phyloP scores from a whole-genome alignment of 1,140 invertebrate genomes.

The Tetramorium parvispinum region DNA sequence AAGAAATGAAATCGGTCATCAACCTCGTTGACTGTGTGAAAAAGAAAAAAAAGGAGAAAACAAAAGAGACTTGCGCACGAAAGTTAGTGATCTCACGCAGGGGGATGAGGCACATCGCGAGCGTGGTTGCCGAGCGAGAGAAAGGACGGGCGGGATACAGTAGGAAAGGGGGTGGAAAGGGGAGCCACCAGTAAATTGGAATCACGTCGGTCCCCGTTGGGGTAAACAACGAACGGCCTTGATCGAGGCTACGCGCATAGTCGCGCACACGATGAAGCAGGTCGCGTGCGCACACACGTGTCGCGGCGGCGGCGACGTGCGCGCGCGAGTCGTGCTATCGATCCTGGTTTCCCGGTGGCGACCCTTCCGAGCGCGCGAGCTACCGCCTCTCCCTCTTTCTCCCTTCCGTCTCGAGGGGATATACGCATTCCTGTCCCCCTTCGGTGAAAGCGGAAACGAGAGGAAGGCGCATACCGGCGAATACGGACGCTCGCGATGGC shows the following conservation, averaged over 20 bases:
- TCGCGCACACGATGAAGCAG: constrained; percentile 52
- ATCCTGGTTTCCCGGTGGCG: constrained; percentile 50
- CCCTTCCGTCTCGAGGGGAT: constrained; percentile 14
- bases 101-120: neutral
- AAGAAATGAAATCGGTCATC: constrained; percentile 12
- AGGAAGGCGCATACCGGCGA: constrained; percentile 49
- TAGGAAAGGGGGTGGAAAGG: no score
- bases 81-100: neutral
- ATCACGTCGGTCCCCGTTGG: constrained; percentile 66
- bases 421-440: constrained; percentile 59
- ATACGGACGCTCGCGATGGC: constrained; percentile 34
- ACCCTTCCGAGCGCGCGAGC: constrained; percentile 37
- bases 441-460: constrained; percentile 52
- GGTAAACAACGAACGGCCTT: constrained; percentile 72
- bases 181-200: constrained; percentile 63
- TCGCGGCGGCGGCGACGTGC: neutral
- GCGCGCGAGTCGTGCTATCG: constrained; percentile 52
- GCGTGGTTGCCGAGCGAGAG: constrained; percentile 8
- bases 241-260: constrained; percentile 68
- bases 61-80: constrained; percentile 12
- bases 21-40: neutral
- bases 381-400: neutral
- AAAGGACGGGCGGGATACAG: neutral
- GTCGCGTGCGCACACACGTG: constrained; percentile 38
- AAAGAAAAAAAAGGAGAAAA: neutral